phyloP scores from a whole-genome alignment of 2,113 vertebrate species.

The Beaufortia kweichowensis region DNA sequence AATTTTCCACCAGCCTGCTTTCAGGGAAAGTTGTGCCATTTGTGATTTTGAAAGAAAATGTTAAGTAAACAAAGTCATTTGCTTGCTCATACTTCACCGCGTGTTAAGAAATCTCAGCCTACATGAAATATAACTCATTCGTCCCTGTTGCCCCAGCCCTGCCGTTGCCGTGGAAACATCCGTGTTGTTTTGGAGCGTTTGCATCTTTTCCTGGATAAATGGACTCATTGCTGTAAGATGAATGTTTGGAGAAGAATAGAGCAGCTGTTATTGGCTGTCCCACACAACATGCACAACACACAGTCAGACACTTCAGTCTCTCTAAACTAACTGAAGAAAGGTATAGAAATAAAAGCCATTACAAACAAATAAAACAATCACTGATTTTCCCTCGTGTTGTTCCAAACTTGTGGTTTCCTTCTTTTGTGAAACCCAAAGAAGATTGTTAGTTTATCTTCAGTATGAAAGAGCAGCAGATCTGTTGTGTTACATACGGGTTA shows the following conservation, averaged over 20 bases:
- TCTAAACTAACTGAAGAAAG: background rate
- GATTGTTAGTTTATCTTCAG: too few species aligned
- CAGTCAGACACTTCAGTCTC: background rate
- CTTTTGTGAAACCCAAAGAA: too few species aligned
- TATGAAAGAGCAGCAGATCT: too few species aligned
- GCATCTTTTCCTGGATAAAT: conserved; percentile 46
- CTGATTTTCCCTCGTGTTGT: too few species aligned
- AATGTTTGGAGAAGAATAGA: conserved; percentile 4
- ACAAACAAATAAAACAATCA: too few species aligned
- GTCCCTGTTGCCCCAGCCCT: conserved; percentile 19
- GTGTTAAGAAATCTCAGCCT: conserved; percentile 41
- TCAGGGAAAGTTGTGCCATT: conserved; percentile 31
- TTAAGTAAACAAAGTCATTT: conserved; percentile 32
- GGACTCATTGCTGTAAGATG: conserved; percentile 35
- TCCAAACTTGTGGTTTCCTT: too few species aligned
- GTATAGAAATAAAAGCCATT: background rate
- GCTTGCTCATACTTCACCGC: conserved; percentile 13
- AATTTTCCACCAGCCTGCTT: conserved; percentile 15
- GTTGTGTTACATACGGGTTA: too few species aligned
- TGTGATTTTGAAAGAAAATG: conserved; percentile 28
- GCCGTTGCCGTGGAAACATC: conserved; percentile 41
- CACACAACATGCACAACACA: background rate
- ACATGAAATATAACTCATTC: conserved; percentile 35
- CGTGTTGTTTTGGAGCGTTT: conserved; percentile 45
- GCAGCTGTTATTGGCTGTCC: conserved; percentile 40